Base-by-base conservation (phyloP, 2,888 invertebrate genomes). In the Apantesis nais region DNA sequence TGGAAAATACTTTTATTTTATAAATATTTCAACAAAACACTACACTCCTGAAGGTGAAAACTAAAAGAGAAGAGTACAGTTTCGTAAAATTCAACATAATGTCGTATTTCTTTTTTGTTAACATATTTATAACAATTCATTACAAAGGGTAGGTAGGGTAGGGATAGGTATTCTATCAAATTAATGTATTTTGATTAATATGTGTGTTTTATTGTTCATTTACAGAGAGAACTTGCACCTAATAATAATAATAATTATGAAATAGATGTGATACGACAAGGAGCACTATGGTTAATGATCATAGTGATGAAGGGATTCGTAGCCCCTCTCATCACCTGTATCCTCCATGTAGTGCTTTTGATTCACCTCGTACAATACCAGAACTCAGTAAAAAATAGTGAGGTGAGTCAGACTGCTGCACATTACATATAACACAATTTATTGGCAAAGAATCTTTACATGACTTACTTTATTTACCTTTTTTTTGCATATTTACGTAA, bases 241-340 rank as follows among this genome's bases (percentile, higher is more conserved):
- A 85, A 82, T 0, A 66, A 62, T 25, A 14, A 48, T 0, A 29
- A 74, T 12, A 84, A 82, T 58, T 88, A 88, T 66, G n/a, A 62
- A 31, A 64, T 66, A 4, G 92, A 91, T 31, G 74, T 85, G 14
- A 62, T 88, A 12, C 86, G 91, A 0, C 78, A 89, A 12, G 92
- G 90, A 0, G 87, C 89, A 0, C 72, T 92, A 14, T 39, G 88
- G 1, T 76, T 93, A 0, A 88, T 92, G 90, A 76, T 85, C 0
- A 74, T 92, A 3, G 71, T 85, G 0, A 68, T 92, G 31, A 93
- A 93, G 72, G 92, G 91, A 1, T 91, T 85, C 74, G 71, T 89
- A 8, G 82, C 76, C 3, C 87, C 87, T 19, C 67, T 78, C 5
- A 68, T 91, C 2, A 90, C 88, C 67, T 74, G 88, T 4, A 78